Evolutionary conservation across 1,140 invertebrate genomes (phyloP).

Genomic region (Drosophila lowei): DNA sequence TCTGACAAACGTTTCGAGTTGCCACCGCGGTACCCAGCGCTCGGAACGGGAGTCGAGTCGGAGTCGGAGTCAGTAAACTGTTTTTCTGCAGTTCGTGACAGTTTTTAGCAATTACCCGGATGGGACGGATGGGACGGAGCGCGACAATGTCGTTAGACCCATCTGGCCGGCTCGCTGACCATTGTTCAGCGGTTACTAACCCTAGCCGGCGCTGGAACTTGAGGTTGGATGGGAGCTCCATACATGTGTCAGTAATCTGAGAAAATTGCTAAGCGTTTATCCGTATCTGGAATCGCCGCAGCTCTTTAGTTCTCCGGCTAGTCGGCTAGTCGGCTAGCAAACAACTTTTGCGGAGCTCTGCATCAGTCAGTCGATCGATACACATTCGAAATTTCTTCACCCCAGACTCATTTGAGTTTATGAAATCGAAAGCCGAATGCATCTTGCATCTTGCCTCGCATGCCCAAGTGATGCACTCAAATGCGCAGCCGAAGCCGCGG

Average conservation of each 20-base stretch:
- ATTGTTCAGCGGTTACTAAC: conserved; percentile 73
- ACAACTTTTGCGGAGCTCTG: background rate
- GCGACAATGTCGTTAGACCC: conserved; percentile 40
- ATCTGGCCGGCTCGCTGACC: conserved; percentile 35
- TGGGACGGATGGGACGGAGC: conserved; percentile 9
- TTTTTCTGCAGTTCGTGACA: conserved; percentile 69
- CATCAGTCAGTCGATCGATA: background rate
- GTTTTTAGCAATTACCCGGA: conserved; percentile 68
- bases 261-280: too few species aligned
- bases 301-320: too few species aligned
- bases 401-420: conserved; percentile 15
- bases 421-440: conserved; percentile 67
- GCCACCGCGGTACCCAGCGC: conserved; percentile 28
- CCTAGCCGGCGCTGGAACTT: conserved; percentile 5
- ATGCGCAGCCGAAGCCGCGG: conserved; percentile 54
- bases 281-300: background rate
- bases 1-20: conserved; percentile 45
- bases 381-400: conserved; percentile 33
- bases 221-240: background rate
- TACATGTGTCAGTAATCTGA: background rate
- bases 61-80: conserved; percentile 64
- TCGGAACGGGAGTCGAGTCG: conserved; percentile 3
- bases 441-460: conserved; percentile 54
- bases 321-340: too few species aligned
- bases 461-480: conserved; percentile 75